These are phyloP conservation scores for Drosophila yooni DNA, from an alignment of 2,888 invertebrate species.

Conservation along the genomic window DNA sequence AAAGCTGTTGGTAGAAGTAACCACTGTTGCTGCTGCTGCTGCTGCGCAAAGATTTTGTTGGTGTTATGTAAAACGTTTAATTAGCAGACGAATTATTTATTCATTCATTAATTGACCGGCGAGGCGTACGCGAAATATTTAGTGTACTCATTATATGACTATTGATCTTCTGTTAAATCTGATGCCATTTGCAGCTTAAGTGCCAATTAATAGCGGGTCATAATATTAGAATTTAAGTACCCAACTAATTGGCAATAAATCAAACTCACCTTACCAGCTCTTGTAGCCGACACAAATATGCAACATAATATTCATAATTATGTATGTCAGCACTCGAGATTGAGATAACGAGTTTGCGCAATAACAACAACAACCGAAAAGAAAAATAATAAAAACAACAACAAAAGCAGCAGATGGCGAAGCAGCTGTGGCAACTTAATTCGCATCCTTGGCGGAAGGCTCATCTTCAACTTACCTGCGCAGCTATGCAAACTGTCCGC, in stretches of 20 bases:
- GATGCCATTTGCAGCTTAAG: slow-evolving; percentile 37
- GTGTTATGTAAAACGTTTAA: slow-evolving; percentile 7
- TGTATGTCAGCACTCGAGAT: slow-evolving; percentile 31
- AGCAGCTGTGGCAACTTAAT: slow-evolving; percentile 23
- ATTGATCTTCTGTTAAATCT: slow-evolving; percentile 22
- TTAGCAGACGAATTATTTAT: slow-evolving; percentile 5
- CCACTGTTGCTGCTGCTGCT: not conserved
- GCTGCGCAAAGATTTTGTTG: slow-evolving; percentile 4
- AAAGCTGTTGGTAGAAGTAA: slow-evolving; percentile 22
- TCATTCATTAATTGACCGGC: slow-evolving; percentile 2
- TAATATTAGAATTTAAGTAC: slow-evolving; percentile 46
- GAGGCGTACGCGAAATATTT: slow-evolving; percentile 42
- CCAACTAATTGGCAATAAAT: slow-evolving; percentile 65
- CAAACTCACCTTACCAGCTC: slow-evolving; percentile 40
- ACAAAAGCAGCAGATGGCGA: slow-evolving; percentile 4
- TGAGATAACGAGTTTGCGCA: slow-evolving; percentile 14
- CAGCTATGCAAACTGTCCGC: slow-evolving; percentile 24
- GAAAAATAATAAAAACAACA: not conserved
- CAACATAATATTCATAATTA: slow-evolving; percentile 65
- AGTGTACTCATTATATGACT: slow-evolving; percentile 7
- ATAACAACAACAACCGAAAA: not conserved
- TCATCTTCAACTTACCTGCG: slow-evolving; percentile 17
- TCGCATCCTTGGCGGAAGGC: slow-evolving; percentile 29
- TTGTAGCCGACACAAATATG: slow-evolving; percentile 33
- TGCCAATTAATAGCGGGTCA: slow-evolving; percentile 39